A percentile compares a stretch with the other conserved stretches of the same genome.
Conservation (phyloP, 2,797 vertebrate genomes). For the Eleutherodactylus coqui region DNA sequence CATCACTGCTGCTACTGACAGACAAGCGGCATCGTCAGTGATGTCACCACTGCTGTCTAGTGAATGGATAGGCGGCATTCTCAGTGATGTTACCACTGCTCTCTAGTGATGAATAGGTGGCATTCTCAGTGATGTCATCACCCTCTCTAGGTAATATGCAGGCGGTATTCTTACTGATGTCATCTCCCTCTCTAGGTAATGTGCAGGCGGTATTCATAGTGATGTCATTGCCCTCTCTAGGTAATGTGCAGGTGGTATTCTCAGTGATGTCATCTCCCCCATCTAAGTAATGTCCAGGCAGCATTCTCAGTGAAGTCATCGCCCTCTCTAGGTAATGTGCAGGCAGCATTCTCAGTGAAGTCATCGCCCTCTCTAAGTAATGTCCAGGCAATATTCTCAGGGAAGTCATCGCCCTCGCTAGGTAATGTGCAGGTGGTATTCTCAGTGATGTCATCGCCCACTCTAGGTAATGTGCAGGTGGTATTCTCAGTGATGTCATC, state of each 20-base stretch:
- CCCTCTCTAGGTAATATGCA: too few relatives aligned
- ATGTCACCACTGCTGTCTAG: background rate
- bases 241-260: background rate
- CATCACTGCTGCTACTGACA: background rate
- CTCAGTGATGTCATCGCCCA: background rate
- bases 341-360: background rate
- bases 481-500: background rate
- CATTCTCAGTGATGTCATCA: too few relatives aligned
- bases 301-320: too few relatives aligned
- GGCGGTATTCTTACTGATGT: too few relatives aligned
- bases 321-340: background rate
- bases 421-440: background rate
- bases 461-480: background rate
- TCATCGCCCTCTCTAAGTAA: background rate
- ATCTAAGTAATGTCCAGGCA: background rate
- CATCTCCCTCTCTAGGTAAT: too few relatives aligned
- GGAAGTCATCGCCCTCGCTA: background rate
- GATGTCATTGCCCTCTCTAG: background rate
- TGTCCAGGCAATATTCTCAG: background rate
- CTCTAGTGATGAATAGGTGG: too few relatives aligned
- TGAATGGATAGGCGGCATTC: background rate
- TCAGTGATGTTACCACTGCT: background rate
- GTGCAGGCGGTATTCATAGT: too few relatives aligned
- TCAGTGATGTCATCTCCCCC: constrained; percentile 3
- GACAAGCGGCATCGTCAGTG: background rate